Conservation (phyloP, 2,113 vertebrate species). For the Chlorodrepanis virens region DNA sequence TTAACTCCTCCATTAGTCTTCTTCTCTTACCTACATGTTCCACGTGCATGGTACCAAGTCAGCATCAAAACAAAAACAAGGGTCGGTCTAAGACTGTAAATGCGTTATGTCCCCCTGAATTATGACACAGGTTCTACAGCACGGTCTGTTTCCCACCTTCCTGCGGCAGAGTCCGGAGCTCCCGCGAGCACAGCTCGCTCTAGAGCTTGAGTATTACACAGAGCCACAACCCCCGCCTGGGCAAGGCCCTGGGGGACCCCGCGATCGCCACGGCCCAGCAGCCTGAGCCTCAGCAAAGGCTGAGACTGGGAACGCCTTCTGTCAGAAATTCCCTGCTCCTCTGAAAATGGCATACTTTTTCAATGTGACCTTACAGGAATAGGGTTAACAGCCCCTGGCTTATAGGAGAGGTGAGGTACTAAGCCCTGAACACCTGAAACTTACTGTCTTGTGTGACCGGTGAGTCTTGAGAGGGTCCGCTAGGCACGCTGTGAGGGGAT, state of each 20-base stretch:
- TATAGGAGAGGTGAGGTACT: not conserved
- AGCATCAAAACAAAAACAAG: not conserved
- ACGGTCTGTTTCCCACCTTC: not conserved
- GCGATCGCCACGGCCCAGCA: fast-evolving
- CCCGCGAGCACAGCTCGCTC: not conserved
- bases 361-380: not conserved
- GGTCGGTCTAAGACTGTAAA: not conserved
- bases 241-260: fast-evolving
- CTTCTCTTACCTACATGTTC: not conserved
- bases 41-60: not conserved
- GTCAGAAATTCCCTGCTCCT: not conserved
- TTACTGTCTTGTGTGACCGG: fast-evolving
- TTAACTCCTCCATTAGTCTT: not conserved
- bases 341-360: not conserved
- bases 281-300: not conserved
- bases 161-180: fast-evolving
- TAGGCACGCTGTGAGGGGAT: fast-evolving
- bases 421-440: not conserved
- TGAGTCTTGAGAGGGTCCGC: not conserved
- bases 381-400: not conserved
- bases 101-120: fast-evolving
- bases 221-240: fast-evolving
- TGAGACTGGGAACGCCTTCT: not conserved
- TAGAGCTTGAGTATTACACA: not conserved
- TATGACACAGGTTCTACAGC: not conserved